A percentile compares a stretch with the other conserved stretches of the same genome.
Evolutionary conservation across 2,888 invertebrate genomes (phyloP).

Genomic region (Ryuthela nishihirai): DNA sequence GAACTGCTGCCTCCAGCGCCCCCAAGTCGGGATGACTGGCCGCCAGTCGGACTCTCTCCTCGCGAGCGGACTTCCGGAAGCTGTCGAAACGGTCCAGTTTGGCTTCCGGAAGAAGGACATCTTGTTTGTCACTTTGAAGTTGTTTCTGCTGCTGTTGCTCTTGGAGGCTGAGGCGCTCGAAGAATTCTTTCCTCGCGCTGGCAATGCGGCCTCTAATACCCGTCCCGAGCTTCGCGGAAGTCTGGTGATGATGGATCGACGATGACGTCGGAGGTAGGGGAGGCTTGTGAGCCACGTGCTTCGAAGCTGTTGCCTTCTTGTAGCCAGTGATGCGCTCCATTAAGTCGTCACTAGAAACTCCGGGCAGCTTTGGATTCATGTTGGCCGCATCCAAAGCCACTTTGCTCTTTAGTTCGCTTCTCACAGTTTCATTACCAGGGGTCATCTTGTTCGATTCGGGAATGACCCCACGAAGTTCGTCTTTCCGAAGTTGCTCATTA

Average conservation of each 20-base stretch:
- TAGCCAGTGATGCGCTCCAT: conserved; percentile 35
- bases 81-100: conserved; percentile 22
- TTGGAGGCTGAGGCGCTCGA: conserved; percentile 18
- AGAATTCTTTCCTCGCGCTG: conserved; percentile 28
- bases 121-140: not conserved
- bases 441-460: no score
- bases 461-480: no score
- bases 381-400: no score
- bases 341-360: conserved; percentile 13
- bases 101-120: not conserved
- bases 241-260: not conserved
- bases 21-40: conserved; percentile 39
- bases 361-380: no score
- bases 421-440: no score
- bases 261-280: conserved; percentile 7
- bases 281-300: conserved; percentile 24
- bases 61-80: conserved; percentile 31
- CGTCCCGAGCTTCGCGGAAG: not conserved
- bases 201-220: conserved; percentile 33
- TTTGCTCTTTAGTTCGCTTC: no score
- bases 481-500: no score
- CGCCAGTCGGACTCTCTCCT: conserved; percentile 34
- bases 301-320: conserved; percentile 5
- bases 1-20: conserved; percentile 39
- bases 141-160: not conserved